Evolutionary conservation across 2,797 vertebrate species (phyloP), one percentile per base, ranked within the genome.

Genomic region (Emydoidea blandingii): DNA sequence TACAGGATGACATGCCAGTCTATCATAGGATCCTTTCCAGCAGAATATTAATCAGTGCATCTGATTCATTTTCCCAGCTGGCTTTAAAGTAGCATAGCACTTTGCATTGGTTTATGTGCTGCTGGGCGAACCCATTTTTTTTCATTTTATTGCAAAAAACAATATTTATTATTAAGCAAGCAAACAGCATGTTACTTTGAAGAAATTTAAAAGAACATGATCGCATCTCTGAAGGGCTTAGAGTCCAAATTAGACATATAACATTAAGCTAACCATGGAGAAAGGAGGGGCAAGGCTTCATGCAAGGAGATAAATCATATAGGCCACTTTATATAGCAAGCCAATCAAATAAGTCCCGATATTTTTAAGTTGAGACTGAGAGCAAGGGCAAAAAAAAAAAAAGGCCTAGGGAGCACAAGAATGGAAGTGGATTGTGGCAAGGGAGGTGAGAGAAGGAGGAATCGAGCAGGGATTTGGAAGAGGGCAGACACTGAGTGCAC

Each of bases 21-120:
- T 92, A 93, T 90, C 93, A 91, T 94, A 92, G 86, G 44, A 78
- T 79, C 91, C 93, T 85, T 86, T 68, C 68, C 86, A 81, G 87
- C 53, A 8, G 94, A 94, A 96, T 97, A 96, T 95, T 97, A 96
- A 96, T 86, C 83, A 89, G 80, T 57, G 68, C 59, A 92, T 84
- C 94, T 44, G 93, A 92, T 93, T 87, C 90, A 2, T 86, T 44
- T 94, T 95, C 88, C 92, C 84, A 79, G 90, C 52, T 86, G 44
- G 37, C 82, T 85, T 81, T 79, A 94, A 96, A 96, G 41, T 23
- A 81, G 41, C 53, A 88, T 78, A 93, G 62, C 21, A 49, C 91
- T 88, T 94, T 94, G n/a, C 80, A 14, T 57, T n/a, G 8, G 9
- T 92, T 88, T 84, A 59, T 83, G 52, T 19, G 31, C 88, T 87